Evolutionary conservation across 2,797 vertebrate species (phyloP).

Genomic region (Danio albolineatus): DNA sequence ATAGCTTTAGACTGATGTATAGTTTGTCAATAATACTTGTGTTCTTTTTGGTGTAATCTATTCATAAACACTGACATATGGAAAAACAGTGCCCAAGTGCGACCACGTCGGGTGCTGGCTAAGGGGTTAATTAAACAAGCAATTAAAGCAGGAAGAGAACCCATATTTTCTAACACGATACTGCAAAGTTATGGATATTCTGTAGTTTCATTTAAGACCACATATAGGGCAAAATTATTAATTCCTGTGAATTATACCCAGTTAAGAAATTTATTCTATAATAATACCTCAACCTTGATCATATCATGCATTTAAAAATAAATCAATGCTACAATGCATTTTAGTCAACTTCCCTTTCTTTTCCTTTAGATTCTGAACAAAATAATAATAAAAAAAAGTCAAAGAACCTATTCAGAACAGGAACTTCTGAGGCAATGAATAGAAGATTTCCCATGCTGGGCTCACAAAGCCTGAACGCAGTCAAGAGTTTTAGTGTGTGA

Average conservation of each 20-base stretch:
- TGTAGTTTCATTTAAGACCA: not conserved
- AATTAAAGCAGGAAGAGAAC: not conserved
- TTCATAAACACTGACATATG: too few species aligned
- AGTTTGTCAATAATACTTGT: too few species aligned
- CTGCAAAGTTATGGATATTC: too few species aligned
- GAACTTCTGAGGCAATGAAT: not conserved
- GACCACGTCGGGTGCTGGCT: too few species aligned
- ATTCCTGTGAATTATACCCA: not conserved
- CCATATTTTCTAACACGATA: not conserved
- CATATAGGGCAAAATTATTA: not conserved
- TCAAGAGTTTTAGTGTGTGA: too few species aligned
- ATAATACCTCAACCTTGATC: not conserved
- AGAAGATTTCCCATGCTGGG: not conserved
- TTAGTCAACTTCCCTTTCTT: not conserved
- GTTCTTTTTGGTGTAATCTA: too few species aligned
- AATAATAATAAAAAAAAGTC: conserved; percentile 18
- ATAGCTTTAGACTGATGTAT: too few species aligned
- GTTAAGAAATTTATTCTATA: not conserved
- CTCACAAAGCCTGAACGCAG: not conserved
- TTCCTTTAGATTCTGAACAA: not conserved
- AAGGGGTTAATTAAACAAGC: not conserved
- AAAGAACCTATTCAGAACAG: not conserved
- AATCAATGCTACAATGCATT: not conserved
- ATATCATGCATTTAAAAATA: not conserved
- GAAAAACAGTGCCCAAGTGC: too few species aligned